These are phyloP conservation scores for Protaetia brevitarsis DNA, from an alignment of 1,140 invertebrate species.

Conservation along the genomic window DNA sequence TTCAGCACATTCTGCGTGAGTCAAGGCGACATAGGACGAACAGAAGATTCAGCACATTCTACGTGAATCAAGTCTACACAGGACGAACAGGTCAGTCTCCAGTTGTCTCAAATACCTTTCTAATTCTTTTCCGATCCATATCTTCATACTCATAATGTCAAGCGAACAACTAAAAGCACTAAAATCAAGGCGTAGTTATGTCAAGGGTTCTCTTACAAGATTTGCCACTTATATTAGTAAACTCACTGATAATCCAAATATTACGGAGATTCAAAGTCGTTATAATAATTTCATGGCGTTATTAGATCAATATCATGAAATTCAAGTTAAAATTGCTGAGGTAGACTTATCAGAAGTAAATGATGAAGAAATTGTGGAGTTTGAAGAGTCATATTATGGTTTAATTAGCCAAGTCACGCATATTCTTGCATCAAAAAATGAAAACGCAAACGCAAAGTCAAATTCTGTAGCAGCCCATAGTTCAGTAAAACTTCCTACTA, in stretches of 20 bases:
- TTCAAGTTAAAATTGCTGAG: neutral
- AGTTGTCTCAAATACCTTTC: neutral
- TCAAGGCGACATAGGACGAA: too few relatives aligned
- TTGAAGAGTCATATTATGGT: neutral
- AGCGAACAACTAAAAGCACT: neutral
- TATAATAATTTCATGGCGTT: neutral
- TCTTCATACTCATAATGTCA: neutral
- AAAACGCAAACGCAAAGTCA: neutral
- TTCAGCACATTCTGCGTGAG: too few relatives aligned
- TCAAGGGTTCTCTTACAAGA: neutral
- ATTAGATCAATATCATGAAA: neutral
- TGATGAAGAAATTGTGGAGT: neutral
- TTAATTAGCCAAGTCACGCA: neutral
- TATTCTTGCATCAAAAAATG: neutral
- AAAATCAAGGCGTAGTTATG: neutral
- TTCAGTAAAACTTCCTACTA: conserved; percentile 27
- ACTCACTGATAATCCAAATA: neutral
- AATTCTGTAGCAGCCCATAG: neutral
- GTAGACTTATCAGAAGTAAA: neutral
- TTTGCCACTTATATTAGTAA: neutral
- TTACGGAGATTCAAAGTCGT: conserved; percentile 7
- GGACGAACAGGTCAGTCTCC: neutral
- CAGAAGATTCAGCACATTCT: too few relatives aligned
- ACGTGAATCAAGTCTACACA: neutral
- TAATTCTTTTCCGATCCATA: neutral